Evolutionary conservation across 1,140 invertebrate species (phyloP).

Genomic region (Eubasilissa regina): DNA sequence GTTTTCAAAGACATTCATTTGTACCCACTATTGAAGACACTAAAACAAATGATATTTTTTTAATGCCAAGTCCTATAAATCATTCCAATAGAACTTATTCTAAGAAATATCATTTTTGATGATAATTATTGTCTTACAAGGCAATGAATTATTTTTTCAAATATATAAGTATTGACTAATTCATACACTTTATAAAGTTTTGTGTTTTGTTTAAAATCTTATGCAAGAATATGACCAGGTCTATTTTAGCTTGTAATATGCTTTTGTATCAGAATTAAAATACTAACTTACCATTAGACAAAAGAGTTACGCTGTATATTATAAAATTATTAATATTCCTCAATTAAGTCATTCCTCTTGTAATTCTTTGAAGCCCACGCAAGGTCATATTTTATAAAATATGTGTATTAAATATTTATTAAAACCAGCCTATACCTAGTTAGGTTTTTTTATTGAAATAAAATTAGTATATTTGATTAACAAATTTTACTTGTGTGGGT

Average conservation of each 20-base stretch:
- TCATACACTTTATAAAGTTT: neutral
- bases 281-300: neutral
- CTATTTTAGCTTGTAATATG: neutral
- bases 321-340: neutral
- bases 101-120: neutral
- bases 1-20: neutral
- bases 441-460: constrained; percentile 11
- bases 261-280: neutral
- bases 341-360: neutral
- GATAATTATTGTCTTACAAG: neutral
- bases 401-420: neutral
- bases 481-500: constrained; percentile 22
- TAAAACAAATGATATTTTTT: constrained; percentile 5
- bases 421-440: neutral
- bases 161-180: neutral
- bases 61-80: constrained; percentile 1
- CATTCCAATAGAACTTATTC: neutral
- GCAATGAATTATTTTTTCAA: neutral
- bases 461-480: neutral
- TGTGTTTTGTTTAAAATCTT: neutral
- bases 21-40: neutral
- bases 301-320: neutral
- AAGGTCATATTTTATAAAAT: neutral
- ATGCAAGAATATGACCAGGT: neutral
- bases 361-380: neutral